Evolutionary conservation across 2,113 vertebrate genomes (phyloP), one percentile per base, ranked within the genome.

Genomic region (Scortum barcoo): DNA sequence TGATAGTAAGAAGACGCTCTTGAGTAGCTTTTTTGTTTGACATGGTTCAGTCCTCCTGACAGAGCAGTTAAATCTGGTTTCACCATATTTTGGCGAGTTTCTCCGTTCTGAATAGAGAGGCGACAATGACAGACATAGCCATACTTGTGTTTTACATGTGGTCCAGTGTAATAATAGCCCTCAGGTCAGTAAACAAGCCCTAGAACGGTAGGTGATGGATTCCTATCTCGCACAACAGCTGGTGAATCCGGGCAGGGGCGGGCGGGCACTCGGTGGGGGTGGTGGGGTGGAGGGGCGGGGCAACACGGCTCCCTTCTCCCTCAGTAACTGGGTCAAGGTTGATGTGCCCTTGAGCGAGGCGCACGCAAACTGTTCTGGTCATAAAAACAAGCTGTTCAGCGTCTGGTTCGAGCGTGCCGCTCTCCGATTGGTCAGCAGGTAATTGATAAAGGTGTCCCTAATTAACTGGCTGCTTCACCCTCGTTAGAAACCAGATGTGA

Each of bases 301-400:
- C n/a, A n/a, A n/a, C n/a, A n/a, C 33, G 60, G 24, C 83, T 80
- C 84, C 60, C 69, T 77, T 63, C 58, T 79, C 30, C 57, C 48
- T 61, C 58, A 42, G 54, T 78, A 94, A 90, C 80, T 92, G 77
- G 93, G 91, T 94, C 93, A 92, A 91, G 90, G 91, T 87, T 66
- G 81, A 81, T 61, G 26, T 68, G 86, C 72, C 89, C 89, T 93
- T 91, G 67, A 88, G 81, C 17, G 65, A n/a, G 73, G 2, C 10
- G 13, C 63, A 3, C 30, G 12, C 68, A 81, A 86, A 81, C 74
- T 69, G 87, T 30, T 86, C 28, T 30, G 79, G 76, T 80, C 88
- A 58, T 86, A 81, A 86, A 86, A 85, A 61, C 80, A 89, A 87
- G 84, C 86, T 88, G 88, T 76, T 88, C 26, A 12, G 83, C 83